Conservation (phyloP, 2,113 vertebrate species). For the Xiphias gladius region DNA sequence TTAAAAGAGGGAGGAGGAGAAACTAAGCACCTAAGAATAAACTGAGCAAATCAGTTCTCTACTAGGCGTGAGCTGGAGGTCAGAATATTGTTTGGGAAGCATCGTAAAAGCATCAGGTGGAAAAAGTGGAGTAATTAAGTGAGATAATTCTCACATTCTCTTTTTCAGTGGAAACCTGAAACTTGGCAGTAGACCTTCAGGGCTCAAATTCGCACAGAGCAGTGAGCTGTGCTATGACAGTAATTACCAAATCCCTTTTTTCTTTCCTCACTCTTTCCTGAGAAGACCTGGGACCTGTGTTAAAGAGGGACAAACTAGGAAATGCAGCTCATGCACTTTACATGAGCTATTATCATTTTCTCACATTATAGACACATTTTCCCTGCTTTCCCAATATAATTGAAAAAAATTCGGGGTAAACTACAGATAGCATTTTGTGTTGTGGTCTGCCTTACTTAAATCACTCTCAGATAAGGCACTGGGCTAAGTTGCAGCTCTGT, state of each 20-base stretch:
- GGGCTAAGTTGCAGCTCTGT: not conserved
- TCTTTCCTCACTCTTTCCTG: not conserved
- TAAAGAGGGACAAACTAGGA: constrained; percentile 16
- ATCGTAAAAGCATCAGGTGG: constrained; percentile 1
- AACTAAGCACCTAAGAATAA: not conserved
- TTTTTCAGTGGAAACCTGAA: constrained; percentile 22
- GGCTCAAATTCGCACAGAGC: constrained; percentile 1
- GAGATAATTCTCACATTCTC: constrained; percentile 13
- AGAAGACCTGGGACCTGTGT: not conserved
- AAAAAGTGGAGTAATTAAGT: constrained; percentile 32
- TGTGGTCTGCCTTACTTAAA: not conserved
- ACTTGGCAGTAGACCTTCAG: constrained; percentile 9
- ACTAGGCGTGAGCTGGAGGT: constrained; percentile 9
- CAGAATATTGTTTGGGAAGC: constrained; percentile 11
- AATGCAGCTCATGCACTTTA: constrained; percentile 41
- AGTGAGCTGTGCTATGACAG: constrained; percentile 1
- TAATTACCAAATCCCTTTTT: constrained; percentile 25
- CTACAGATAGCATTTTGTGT: not conserved
- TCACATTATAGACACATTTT: constrained; percentile 5
- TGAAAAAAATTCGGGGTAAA: not conserved
- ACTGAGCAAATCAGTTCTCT: not conserved
- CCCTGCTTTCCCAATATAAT: not conserved
- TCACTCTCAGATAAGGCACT: not conserved
- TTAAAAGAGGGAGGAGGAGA: not conserved
- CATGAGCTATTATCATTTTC: constrained; percentile 11